A percentile compares a stretch with the other conserved stretches of the same genome.
Evolutionary conservation across 2,888 invertebrate species (phyloP).

Genomic region (Orthonevra nobilis): DNA sequence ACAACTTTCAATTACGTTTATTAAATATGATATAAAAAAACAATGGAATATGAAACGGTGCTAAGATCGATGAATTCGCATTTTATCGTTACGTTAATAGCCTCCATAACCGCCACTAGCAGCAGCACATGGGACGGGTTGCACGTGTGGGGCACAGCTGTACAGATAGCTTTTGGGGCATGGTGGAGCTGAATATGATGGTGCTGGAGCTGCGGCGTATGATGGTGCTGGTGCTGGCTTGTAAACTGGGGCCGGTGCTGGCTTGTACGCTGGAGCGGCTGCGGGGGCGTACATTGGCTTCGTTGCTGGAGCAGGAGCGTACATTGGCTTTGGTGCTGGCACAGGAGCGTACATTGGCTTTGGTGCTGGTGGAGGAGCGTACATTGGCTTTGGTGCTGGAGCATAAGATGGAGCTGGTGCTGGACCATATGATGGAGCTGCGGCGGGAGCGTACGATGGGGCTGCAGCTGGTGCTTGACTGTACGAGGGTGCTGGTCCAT

Average conservation of each 20-base stretch:
- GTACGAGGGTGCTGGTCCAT: conserved; percentile 36
- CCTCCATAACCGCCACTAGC: conserved; percentile 56
- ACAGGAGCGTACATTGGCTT: too few relatives aligned
- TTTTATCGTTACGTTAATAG: conserved; percentile 48
- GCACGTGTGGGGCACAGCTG: conserved; percentile 73
- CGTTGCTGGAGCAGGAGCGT: conserved; percentile 44
- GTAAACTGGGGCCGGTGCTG: conserved; percentile 46
- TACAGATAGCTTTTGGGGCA: conserved; percentile 74
- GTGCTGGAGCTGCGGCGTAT: conserved; percentile 41
- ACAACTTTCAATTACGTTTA: conserved; percentile 53
- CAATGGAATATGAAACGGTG: conserved; percentile 50
- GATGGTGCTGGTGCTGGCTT: conserved; percentile 38
- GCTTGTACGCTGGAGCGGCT: conserved; percentile 51
- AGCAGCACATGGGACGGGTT: conserved; percentile 72
- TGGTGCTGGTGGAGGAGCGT: conserved; percentile 36
- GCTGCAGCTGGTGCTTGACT: conserved; percentile 43
- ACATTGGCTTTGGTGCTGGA: conserved; percentile 31
- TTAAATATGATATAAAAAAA: conserved; percentile 47
- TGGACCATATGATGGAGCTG: conserved; percentile 44
- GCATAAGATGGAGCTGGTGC: conserved; percentile 44
- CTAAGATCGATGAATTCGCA: conserved; percentile 54
- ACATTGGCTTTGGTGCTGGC: conserved; percentile 33
- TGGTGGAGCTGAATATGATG: conserved; percentile 66
- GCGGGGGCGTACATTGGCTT: too few relatives aligned
- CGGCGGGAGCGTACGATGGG: conserved; percentile 16